Conservation (phyloP, 2,113 vertebrate genomes). For the Etia nguti region DNA sequence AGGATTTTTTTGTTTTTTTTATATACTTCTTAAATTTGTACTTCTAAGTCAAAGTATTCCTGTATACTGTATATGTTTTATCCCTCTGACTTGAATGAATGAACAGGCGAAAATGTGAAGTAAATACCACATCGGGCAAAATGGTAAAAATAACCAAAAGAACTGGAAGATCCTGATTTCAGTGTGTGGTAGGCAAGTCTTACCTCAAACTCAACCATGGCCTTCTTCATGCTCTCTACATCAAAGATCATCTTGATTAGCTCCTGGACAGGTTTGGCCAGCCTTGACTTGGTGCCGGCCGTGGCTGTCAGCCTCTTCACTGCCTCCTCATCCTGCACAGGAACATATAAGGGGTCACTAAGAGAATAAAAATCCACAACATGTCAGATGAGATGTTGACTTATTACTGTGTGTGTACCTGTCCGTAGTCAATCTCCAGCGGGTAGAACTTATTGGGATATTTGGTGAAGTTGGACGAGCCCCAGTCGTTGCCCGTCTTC, state of each 20-base stretch:
- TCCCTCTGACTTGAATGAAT: neutral
- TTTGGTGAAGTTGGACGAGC: slow-evolving; percentile 89
- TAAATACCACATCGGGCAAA: neutral
- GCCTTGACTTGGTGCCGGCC: slow-evolving; percentile 86
- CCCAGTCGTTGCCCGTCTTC: slow-evolving; percentile 94
- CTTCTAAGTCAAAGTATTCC: neutral
- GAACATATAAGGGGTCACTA: neutral
- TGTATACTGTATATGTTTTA: neutral
- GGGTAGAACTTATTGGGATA: slow-evolving; percentile 98
- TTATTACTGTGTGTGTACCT: slow-evolving; percentile 73
- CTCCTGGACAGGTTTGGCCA: slow-evolving; percentile 86
- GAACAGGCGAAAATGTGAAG: neutral
- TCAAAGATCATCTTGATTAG: slow-evolving; percentile 96
- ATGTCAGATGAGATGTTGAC: accelerated
- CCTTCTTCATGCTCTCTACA: slow-evolving; percentile 99
- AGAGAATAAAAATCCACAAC: neutral
- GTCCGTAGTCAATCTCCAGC: slow-evolving; percentile 95
- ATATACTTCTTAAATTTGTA: neutral
- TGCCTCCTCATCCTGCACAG: slow-evolving; percentile 88
- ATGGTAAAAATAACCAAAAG: neutral
- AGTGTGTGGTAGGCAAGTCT: neutral
- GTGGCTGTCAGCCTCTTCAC: slow-evolving; percentile 86
- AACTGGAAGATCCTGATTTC: neutral
- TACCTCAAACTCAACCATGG: slow-evolving; percentile 99
- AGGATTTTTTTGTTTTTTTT: neutral